A percentile compares a stretch with the other conserved stretches of the same genome.
Evolutionary conservation across 2,888 invertebrate genomes (phyloP).

Genomic region (Ichneumoninae sp.): DNA sequence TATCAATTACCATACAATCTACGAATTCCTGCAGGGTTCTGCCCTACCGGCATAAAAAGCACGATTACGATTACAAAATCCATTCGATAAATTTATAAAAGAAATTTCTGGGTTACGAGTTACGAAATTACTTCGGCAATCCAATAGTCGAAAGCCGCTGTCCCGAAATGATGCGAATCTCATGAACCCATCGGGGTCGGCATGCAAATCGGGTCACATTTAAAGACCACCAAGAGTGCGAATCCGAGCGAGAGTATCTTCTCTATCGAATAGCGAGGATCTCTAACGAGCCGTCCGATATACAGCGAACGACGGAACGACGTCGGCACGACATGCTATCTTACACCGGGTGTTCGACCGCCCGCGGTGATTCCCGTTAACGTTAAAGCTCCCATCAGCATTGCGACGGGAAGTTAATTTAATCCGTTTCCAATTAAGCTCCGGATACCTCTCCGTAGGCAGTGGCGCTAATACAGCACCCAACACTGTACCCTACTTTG

Average conservation of each 20-base stretch:
- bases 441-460: slow-evolving; percentile 73
- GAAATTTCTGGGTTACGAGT: not conserved
- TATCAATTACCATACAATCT: not conserved
- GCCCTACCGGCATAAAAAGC: too few species aligned
- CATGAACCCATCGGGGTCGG: slow-evolving; percentile 28
- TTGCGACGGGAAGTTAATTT: slow-evolving; percentile 76
- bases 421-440: slow-evolving; percentile 78
- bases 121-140: not conserved
- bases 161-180: slow-evolving; percentile 28
- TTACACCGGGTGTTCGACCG: slow-evolving; percentile 45
- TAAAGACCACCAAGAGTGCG: slow-evolving; percentile 40
- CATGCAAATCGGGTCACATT: slow-evolving; percentile 39
- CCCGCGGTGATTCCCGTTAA: slow-evolving; percentile 57
- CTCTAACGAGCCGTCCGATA: slow-evolving; percentile 50
- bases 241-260: slow-evolving; percentile 41
- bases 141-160: not conserved
- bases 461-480: slow-evolving; percentile 51
- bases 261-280: slow-evolving; percentile 46
- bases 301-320: slow-evolving; percentile 30
- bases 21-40: too few species aligned
- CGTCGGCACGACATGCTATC: slow-evolving; percentile 44
- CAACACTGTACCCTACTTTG: slow-evolving; percentile 17
- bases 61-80: not conserved
- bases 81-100: too few species aligned
- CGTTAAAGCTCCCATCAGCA: slow-evolving; percentile 72